Base-by-base conservation (phyloP, 2,797 vertebrate species). In the Peromyscus nudipes region DNA sequence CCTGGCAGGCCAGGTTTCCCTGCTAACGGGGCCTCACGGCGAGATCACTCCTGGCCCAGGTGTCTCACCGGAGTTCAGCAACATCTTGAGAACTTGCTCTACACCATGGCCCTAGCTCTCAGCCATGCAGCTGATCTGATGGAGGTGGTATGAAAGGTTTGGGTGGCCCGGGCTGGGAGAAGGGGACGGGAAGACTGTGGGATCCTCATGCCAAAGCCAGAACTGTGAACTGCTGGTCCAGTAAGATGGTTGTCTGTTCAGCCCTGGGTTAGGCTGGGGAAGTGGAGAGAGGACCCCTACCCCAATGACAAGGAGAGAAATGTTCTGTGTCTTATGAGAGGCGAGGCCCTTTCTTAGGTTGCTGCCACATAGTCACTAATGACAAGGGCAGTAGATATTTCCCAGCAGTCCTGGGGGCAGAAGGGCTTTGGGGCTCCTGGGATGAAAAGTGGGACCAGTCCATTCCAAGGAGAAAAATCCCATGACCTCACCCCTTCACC, bases 1-100 rank as follows among this genome's bases (percentile, higher is more conserved):
- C 31, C 92, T 83, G 95, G 96, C 94, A 96, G 97, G 97, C 98
- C 98, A 98, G 97, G 98, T 37, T 93, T 97, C 96, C 98, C 97
- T 96, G 97, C 92, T 25, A 82, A 83, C 62, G 91, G 64, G 79
- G 97, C 96, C 97, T 73, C 23, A 0, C 1, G 83, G 96, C 1
- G 79, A 95, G 92, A 0, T 64, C 90, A 7, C 92, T 92, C 94
- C 97, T 62, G 96, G 94, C 96, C 96, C 92, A 10, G 86, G 96
- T 14, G 17, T 69, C 96, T 91, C 94, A 64, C 96, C 37, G 16
- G 92, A 62, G 96, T 88, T 94, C 87, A 31, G 94, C 6, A 85
- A 92, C 55, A 40, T 95, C 96, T 96, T 83, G 55, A 97, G 96
- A 97, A 94, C 76, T 64, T 1, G 43, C 52, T 4, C 11, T 1